These are phyloP conservation scores for Nomada ferruginata DNA, from an alignment of 2,888 invertebrate genomes.

Conservation along the genomic window DNA sequence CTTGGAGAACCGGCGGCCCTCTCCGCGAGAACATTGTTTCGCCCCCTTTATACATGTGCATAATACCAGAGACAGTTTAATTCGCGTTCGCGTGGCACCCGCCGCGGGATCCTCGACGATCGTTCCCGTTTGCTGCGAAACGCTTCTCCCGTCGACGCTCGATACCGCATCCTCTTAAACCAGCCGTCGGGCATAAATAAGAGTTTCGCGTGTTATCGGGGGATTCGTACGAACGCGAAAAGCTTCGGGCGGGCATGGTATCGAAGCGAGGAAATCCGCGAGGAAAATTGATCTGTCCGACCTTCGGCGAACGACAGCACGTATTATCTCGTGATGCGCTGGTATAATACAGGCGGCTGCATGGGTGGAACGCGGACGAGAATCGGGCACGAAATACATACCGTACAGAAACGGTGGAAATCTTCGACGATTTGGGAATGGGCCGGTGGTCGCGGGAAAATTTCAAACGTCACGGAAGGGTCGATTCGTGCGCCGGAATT, in stretches of 20 bases:
- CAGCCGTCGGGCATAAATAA: conserved; percentile 19
- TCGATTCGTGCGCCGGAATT: neutral
- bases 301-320: conserved; percentile 43
- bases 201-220: conserved; percentile 36
- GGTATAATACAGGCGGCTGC: conserved; percentile 41
- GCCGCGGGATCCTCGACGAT: conserved; percentile 9
- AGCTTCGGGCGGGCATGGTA: conserved; percentile 33
- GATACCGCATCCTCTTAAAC: conserved; percentile 6
- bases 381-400: conserved; percentile 34
- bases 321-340: conserved; percentile 45
- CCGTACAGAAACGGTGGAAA: conserved; percentile 16
- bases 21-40: neutral
- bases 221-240: conserved; percentile 34
- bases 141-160: conserved; percentile 1
- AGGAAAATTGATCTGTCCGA: conserved; percentile 57
- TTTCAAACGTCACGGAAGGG: conserved; percentile 18
- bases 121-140: neutral
- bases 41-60: conserved; percentile 3
- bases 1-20: neutral
- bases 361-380: neutral
- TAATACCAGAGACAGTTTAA: conserved; percentile 16
- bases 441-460: neutral
- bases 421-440: neutral
- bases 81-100: conserved; percentile 18
- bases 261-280: conserved; percentile 19